Evolutionary conservation across 2,797 vertebrate species (phyloP).

Genomic region (Acanthopagrus latus): DNA sequence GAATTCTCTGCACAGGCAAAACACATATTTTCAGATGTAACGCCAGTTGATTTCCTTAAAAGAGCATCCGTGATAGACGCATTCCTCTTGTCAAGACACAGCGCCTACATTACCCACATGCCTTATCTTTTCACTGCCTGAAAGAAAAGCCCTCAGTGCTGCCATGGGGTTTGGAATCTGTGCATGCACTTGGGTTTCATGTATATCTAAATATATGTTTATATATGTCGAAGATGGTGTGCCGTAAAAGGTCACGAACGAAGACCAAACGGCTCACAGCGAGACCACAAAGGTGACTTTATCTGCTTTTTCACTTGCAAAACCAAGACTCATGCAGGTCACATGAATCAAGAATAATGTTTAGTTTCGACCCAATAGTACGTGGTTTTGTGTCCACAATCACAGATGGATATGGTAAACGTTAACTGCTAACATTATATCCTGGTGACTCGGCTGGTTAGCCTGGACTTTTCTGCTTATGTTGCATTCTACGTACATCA

Average conservation of each 20-base stretch:
- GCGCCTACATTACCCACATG: too few species aligned
- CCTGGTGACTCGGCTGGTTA: too few species aligned
- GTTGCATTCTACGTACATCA: neutral
- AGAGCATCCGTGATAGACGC: too few species aligned
- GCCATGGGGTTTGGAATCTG: neutral
- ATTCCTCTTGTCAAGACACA: too few species aligned
- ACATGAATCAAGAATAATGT: neutral
- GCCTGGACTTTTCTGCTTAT: neutral
- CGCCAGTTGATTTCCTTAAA: too few species aligned
- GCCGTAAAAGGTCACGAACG: neutral
- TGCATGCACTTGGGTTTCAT: slow-evolving; percentile 12
- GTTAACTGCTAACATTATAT: too few species aligned
- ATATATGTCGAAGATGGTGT: slow-evolving; percentile 4
- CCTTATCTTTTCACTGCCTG: neutral
- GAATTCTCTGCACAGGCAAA: too few species aligned
- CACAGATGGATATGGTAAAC: too few species aligned
- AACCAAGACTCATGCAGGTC: neutral
- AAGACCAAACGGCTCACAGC: neutral
- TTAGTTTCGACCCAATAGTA: neutral
- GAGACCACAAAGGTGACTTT: neutral
- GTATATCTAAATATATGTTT: neutral
- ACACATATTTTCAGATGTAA: too few species aligned
- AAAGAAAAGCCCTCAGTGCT: neutral
- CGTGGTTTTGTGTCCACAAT: too few species aligned
- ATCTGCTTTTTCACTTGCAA: neutral